phyloP scores from a whole-genome alignment of 1,140 invertebrate genomes.

The Scaptomyza montana region DNA sequence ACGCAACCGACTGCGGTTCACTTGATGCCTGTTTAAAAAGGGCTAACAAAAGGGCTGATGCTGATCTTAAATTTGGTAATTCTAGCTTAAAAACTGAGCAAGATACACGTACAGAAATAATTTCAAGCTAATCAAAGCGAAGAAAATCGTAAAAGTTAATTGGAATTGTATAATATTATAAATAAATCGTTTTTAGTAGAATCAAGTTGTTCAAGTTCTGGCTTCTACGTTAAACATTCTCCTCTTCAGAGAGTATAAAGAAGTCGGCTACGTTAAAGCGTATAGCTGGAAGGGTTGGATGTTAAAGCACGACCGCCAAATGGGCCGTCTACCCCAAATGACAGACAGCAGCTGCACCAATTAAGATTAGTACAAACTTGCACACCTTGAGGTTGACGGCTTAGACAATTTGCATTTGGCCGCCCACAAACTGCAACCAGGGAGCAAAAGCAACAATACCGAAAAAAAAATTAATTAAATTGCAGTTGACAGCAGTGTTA shows the following conservation, averaged over 20 bases:
- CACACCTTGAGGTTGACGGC: conserved; percentile 24
- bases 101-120: too few species aligned
- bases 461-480: conserved; percentile 9
- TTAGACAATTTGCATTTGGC: neutral
- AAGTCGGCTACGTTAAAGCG: neutral
- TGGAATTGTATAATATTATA: too few species aligned
- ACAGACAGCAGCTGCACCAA: conserved; percentile 32
- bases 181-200: too few species aligned
- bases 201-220: too few species aligned
- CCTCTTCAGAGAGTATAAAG: neutral
- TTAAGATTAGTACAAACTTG: conserved; percentile 28
- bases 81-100: too few species aligned
- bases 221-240: too few species aligned
- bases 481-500: conserved; percentile 1
- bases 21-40: too few species aligned
- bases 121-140: too few species aligned
- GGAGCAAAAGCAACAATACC: neutral
- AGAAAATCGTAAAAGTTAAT: too few species aligned
- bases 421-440: conserved; percentile 10
- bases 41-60: too few species aligned
- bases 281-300: neutral
- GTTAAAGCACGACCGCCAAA: conserved; percentile 1
- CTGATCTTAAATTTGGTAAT: too few species aligned
- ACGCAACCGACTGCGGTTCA: too few species aligned
- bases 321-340: conserved; percentile 13